phyloP scores from a whole-genome alignment of 2,888 invertebrate species.

The Luperina nickerlii region DNA sequence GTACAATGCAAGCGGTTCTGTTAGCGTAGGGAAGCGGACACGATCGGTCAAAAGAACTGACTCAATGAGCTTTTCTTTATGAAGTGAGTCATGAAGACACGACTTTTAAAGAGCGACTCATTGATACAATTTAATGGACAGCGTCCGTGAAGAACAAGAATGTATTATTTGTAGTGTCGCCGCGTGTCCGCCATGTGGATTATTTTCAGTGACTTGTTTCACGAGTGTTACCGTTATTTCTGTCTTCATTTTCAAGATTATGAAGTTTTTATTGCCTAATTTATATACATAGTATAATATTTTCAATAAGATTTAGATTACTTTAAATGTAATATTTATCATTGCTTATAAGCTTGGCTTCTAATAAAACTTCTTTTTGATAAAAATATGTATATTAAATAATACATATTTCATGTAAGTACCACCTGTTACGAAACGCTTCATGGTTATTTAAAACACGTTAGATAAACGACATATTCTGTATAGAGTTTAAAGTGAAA shows the following conservation, averaged over 20 bases:
- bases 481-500: neutral
- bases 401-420: neutral
- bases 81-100: slow-evolving; percentile 46
- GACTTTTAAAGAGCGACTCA: slow-evolving; percentile 39
- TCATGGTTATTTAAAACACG: slow-evolving; percentile 31
- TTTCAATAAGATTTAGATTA: neutral
- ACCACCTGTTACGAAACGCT: slow-evolving; percentile 1
- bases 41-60: slow-evolving; percentile 3
- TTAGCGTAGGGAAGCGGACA: neutral
- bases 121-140: slow-evolving; percentile 57
- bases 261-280: neutral
- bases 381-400: slow-evolving; percentile 12
- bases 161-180: slow-evolving; percentile 47
- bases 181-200: slow-evolving; percentile 34
- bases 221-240: slow-evolving; percentile 37
- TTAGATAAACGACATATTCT: neutral
- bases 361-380: neutral
- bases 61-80: slow-evolving; percentile 32
- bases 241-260: neutral
- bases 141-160: slow-evolving; percentile 35
- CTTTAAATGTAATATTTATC: neutral
- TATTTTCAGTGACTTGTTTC: slow-evolving; percentile 42
- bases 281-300: neutral
- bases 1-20: neutral
- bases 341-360: neutral